phyloP scores from a whole-genome alignment of 2,888 invertebrate genomes.

The Monoplex corrugatus region DNA sequence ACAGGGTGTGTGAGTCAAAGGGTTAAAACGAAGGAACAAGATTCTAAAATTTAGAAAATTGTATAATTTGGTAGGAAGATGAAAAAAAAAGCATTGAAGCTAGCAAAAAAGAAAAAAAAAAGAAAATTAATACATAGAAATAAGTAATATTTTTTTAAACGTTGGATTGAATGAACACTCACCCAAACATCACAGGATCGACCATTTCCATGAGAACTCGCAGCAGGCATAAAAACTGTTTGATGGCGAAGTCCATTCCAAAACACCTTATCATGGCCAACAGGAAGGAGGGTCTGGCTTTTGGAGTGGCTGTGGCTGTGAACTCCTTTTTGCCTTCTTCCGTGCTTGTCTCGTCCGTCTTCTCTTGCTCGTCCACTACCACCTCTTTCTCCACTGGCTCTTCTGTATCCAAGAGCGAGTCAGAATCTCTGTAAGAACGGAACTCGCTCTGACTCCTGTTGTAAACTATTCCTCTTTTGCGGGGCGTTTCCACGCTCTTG shows the following conservation, averaged over 20 bases:
- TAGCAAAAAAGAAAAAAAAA: too few species aligned
- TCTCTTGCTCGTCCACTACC: too few species aligned
- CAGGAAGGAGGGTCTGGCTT: slow-evolving; percentile 1
- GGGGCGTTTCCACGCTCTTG: neutral
- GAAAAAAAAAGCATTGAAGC: too few species aligned
- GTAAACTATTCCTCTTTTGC: neutral
- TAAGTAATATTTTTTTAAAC: too few species aligned
- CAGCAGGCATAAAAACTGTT: neutral
- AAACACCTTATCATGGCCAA: slow-evolving; percentile 3
- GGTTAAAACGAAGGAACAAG: too few species aligned
- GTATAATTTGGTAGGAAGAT: too few species aligned
- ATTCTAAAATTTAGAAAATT: too few species aligned
- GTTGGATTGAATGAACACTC: too few species aligned
- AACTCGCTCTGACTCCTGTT: neutral
- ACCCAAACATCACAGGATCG: slow-evolving; percentile 22
- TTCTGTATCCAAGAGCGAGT: neutral
- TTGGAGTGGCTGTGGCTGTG: neutral
- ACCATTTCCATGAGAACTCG: neutral
- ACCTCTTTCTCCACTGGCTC: neutral
- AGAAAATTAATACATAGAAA: too few species aligned
- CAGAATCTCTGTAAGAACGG: neutral
- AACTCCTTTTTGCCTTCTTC: neutral
- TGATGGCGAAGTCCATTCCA: neutral
- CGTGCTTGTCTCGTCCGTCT: neutral
- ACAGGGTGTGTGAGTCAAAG: too few species aligned